Base-by-base conservation (phyloP, 2,888 invertebrate species). In the Steinernema hermaphroditum region DNA sequence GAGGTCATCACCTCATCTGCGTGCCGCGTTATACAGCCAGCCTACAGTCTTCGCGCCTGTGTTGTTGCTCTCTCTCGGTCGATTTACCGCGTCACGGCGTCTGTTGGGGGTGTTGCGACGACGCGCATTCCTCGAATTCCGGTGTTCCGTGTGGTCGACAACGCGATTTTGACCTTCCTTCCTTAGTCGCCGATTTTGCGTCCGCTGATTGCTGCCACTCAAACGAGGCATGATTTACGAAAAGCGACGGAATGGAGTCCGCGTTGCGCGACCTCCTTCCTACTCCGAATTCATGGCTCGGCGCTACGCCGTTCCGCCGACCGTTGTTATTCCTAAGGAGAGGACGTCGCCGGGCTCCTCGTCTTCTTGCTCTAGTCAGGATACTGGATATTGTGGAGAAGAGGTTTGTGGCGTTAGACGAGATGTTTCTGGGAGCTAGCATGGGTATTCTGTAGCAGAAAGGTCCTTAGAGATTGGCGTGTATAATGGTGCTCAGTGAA, bases 51-150 rank as follows among this genome's bases (percentile, higher is more conserved):
- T 19, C 46, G 50, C 50, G n/a, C 12, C 24, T 22, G 24, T 50
- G 50, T 50, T 50, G 9, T 19, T 19, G 50, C 24, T 8, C 19
- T 43, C 9, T 43, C 9, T 43, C 14, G 14, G 43, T n/a, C n/a
- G n/a, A n/a, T n/a, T n/a, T n/a, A n/a, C n/a, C n/a, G n/a, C n/a
- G n/a, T 50, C 22, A 50, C 24, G 22, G 24, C 50, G 22, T 12
- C 9, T 50, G n/a, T 22, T 22, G 50, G 24, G 14, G 8, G 62
- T 54, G 54, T 27, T 22, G 54, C 27, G 24, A 9, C 22, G 54
- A 27, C 34, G 62, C 62, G 62, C 62, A 62, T 62, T 62, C 62
- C 32, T 62, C 1, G 32, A 19, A 62, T 62, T 62, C 62, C 54
- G 24, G 37, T 37, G 37, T 37, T 37, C 37, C 16, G 54, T n/a